phyloP scores from a whole-genome alignment of 2,888 invertebrate species.

The Auanema sp. region DNA sequence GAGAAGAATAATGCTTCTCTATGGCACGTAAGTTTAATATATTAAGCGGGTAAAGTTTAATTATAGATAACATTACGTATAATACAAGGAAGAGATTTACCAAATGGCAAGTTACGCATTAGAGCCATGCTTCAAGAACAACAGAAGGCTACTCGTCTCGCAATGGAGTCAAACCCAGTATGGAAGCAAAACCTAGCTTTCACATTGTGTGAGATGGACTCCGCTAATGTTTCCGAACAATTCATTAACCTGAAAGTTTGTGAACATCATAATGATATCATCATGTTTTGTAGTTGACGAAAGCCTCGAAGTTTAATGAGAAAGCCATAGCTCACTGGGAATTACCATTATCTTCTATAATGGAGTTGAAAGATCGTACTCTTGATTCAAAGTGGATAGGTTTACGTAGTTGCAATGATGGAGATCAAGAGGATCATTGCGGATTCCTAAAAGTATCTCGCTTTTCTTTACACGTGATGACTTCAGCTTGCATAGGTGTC shows the following conservation, averaged over 20 bases:
- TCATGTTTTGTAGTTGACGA: constrained; percentile 8
- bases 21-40: no score
- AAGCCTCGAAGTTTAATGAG: constrained; percentile 24
- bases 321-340: constrained; percentile 11
- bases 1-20: no score
- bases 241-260: neutral
- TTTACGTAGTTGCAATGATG: constrained; percentile 30
- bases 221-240: neutral
- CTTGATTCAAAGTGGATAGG: constrained; percentile 54
- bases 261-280: neutral
- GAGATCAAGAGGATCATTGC: constrained; percentile 47
- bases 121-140: constrained; percentile 30
- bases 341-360: constrained; percentile 25
- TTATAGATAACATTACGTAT: constrained; percentile 21
- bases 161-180: constrained; percentile 36
- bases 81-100: constrained; percentile 44
- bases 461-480: neutral
- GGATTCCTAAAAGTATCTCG: constrained; percentile 47
- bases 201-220: constrained; percentile 5
- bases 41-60: no score
- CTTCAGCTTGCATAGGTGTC: no score
- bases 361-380: constrained; percentile 27
- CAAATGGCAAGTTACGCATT: constrained; percentile 29
- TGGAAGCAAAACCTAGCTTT: constrained; percentile 38
- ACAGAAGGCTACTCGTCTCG: constrained; percentile 38